Conservation (phyloP, 1,140 invertebrate genomes). For the Rhynchophorus ferrugineus region DNA sequence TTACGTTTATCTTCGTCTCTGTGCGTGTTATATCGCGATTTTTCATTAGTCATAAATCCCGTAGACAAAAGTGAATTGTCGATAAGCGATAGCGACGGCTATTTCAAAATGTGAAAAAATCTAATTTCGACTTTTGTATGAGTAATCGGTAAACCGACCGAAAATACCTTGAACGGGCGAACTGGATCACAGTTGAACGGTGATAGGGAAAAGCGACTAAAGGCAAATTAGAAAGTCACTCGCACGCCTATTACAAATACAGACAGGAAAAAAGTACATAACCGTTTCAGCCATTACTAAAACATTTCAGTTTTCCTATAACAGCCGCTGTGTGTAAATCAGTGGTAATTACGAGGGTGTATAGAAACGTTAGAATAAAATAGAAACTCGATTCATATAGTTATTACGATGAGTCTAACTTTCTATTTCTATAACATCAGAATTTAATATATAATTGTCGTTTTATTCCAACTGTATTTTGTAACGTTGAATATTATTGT, state of each 20-base stretch:
- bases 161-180: slow-evolving; percentile 11
- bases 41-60: no score
- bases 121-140: no score
- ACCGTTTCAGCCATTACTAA: slow-evolving; percentile 21
- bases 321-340: slow-evolving; percentile 8
- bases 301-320: slow-evolving; percentile 22
- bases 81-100: no score
- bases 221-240: slow-evolving; percentile 20
- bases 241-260: slow-evolving; percentile 17
- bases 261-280: slow-evolving; percentile 21
- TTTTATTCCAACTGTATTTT: no score
- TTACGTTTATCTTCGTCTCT: no score
- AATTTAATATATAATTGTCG: no score
- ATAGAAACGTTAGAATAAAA: background rate
- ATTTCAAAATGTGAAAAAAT: no score
- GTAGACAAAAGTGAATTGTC: no score
- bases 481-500: no score
- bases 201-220: slow-evolving; percentile 13
- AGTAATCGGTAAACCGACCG: background rate
- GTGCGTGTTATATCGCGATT: no score
- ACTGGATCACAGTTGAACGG: slow-evolving; percentile 4
- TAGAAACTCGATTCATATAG: background rate
- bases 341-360: slow-evolving; percentile 6
- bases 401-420: background rate
- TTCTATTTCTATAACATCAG: no score